Evolutionary conservation across 2,888 invertebrate genomes (phyloP).

Genomic region (Andrena camellia): DNA sequence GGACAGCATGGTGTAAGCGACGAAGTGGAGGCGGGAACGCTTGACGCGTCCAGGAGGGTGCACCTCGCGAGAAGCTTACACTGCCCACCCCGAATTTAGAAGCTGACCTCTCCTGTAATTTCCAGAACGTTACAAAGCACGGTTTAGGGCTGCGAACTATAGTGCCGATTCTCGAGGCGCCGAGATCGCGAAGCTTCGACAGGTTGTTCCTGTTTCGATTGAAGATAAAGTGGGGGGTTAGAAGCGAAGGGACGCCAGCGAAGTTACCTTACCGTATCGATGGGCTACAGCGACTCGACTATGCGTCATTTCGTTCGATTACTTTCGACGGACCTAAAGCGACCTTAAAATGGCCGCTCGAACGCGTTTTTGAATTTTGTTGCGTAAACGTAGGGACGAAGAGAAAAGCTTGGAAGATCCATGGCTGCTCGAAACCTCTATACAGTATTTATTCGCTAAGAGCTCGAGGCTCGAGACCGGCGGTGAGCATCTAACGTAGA

Average conservation of each 20-base stretch:
- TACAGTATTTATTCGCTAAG: too few relatives aligned
- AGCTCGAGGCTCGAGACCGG: too few relatives aligned
- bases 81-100: conserved; percentile 79
- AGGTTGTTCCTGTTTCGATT: conserved; percentile 34
- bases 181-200: too few relatives aligned
- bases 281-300: neutral
- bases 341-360: conserved; percentile 24
- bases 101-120: conserved; percentile 68
- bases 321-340: conserved; percentile 4
- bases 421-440: neutral
- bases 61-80: conserved; percentile 79
- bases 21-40: conserved; percentile 41
- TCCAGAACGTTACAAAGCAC: conserved; percentile 51
- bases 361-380: conserved; percentile 20
- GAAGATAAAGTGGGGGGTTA: neutral
- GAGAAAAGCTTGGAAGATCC: conserved; percentile 26
- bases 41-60: conserved; percentile 57
- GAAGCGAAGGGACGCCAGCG: neutral
- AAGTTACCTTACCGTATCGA: neutral
- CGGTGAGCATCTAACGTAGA: too few relatives aligned
- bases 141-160: conserved; percentile 7
- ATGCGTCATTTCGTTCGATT: neutral
- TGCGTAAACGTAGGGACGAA: conserved; percentile 8
- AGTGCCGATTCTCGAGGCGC: too few relatives aligned
- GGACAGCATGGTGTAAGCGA: conserved; percentile 62